Conservation (phyloP, 2,113 vertebrate genomes). For the Phainopepla nitens region DNA sequence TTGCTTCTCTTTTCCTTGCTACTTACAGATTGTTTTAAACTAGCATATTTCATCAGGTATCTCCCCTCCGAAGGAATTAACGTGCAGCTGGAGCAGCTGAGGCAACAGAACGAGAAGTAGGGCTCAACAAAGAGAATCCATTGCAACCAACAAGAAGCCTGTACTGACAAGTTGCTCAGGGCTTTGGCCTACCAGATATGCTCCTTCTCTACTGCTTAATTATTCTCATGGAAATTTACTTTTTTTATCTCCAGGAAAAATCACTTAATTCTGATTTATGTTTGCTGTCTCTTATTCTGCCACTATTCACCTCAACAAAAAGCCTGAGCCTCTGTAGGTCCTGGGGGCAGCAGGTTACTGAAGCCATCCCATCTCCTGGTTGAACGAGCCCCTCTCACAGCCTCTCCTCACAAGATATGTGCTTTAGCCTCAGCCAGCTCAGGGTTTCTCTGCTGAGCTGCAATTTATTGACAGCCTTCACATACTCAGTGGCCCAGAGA, state of each 20-base stretch:
- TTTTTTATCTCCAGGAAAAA: neutral
- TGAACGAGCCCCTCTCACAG: neutral
- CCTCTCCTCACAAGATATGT: neutral
- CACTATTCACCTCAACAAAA: neutral
- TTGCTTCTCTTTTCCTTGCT: neutral
- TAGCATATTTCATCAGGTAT: neutral
- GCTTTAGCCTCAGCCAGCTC: neutral
- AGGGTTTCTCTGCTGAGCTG: neutral
- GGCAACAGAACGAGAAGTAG: neutral
- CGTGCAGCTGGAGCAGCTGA: neutral
- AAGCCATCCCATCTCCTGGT: neutral
- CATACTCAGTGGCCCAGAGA: rapidly evolving
- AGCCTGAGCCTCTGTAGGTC: neutral
- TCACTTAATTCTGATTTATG: neutral
- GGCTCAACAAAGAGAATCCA: neutral
- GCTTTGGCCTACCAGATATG: neutral
- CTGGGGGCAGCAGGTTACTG: neutral
- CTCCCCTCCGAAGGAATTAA: neutral
- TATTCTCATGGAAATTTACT: neutral
- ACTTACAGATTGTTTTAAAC: neutral
- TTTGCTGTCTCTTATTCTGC: neutral
- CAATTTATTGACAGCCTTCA: neutral
- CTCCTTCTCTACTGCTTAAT: neutral
- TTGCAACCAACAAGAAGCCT: neutral
- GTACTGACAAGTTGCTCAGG: neutral